phyloP scores from a whole-genome alignment of 2,888 invertebrate genomes.

The Leistus spinibarbis region DNA sequence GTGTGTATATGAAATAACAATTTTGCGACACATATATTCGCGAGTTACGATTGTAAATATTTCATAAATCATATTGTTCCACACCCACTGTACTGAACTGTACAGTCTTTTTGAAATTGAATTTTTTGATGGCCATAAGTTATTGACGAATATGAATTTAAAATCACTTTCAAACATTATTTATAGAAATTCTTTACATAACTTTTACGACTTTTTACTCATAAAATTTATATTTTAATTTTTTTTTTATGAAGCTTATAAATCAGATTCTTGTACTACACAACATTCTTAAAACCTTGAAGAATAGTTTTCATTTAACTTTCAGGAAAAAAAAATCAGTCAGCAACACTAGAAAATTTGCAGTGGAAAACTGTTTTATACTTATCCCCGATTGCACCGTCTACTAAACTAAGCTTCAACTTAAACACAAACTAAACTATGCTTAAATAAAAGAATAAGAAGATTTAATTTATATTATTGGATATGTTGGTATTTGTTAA shows the following conservation, averaged over 20 bases:
- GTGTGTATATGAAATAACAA: neutral
- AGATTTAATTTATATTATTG: no score
- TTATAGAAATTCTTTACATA: neutral
- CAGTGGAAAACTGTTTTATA: no score
- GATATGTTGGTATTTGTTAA: no score
- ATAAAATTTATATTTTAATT: neutral
- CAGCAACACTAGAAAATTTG: neutral
- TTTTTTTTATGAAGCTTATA: neutral
- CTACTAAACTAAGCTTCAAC: no score
- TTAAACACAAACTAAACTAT: no score
- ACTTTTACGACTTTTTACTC: neutral
- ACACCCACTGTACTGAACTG: neutral
- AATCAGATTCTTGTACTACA: neutral
- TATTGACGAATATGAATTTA: neutral
- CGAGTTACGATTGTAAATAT: neutral
- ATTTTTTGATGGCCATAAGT: neutral
- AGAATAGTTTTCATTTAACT: neutral
- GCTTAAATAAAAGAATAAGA: no score
- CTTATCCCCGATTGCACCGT: no score
- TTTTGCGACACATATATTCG: neutral
- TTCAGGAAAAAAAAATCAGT: neutral
- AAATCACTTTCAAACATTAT: neutral
- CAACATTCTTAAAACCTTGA: neutral
- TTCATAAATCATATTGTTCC: neutral
- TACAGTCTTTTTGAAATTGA: neutral